A percentile compares a stretch with the other conserved stretches of the same genome.
Evolutionary conservation across 2,113 vertebrate species (phyloP).

Genomic region (Seriola quinqueradiata): DNA sequence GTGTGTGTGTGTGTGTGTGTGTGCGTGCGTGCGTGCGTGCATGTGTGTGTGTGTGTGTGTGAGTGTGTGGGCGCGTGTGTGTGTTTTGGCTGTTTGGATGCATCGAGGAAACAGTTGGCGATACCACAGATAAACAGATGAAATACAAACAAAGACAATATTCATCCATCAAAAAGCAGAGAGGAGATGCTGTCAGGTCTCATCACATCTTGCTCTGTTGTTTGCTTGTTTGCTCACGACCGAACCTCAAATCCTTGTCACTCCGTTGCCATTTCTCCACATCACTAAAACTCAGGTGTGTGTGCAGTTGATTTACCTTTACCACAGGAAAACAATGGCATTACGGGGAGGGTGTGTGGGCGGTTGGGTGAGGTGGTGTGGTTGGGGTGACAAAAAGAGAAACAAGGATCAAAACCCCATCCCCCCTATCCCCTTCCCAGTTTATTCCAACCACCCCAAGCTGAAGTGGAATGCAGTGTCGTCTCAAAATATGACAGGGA

Average conservation of each 20-base stretch:
- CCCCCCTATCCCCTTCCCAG: slow-evolving; percentile 15
- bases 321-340: slow-evolving; percentile 33
- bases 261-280: slow-evolving; percentile 29
- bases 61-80: neutral
- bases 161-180: slow-evolving; percentile 54
- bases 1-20: neutral
- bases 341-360: neutral
- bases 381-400: neutral
- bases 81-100: neutral
- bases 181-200: slow-evolving; percentile 40
- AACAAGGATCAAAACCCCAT: slow-evolving; percentile 37
- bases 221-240: slow-evolving; percentile 57
- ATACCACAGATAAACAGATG: slow-evolving; percentile 35
- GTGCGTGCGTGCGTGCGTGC: neutral
- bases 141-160: slow-evolving; percentile 57
- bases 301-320: slow-evolving; percentile 40
- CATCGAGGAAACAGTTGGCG: slow-evolving; percentile 38
- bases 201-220: slow-evolving; percentile 19
- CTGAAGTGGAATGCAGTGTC: slow-evolving; percentile 45
- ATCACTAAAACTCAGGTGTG: slow-evolving; percentile 45
- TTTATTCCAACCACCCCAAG: slow-evolving; percentile 42
- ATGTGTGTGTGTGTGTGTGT: neutral
- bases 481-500: slow-evolving; percentile 62
- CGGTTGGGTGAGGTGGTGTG: neutral
- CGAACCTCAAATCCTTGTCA: slow-evolving; percentile 48